Base-by-base conservation (phyloP, 2,888 invertebrate species). In the Idaea aversata region DNA sequence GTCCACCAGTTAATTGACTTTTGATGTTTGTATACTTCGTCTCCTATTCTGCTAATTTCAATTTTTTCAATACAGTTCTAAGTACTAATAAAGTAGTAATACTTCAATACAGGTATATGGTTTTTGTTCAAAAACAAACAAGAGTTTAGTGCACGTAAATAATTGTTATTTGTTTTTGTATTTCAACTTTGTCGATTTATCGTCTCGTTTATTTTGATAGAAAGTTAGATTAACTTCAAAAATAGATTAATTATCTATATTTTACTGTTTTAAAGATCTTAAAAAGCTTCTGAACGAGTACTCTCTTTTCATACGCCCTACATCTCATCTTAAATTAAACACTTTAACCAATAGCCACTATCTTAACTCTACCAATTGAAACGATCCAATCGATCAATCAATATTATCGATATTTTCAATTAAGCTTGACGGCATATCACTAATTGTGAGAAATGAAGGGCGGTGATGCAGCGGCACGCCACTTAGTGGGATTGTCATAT, bases 341-440 rank as follows among this genome's bases (percentile, higher is more conserved):
- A 64, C 47, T 66, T 65, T 15, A 47, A 63, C 57, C 67, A 65
- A 63, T 69, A 65, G 68, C 64, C 59, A 34, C 63, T 67, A 65
- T 67, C 68, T 69, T 65, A 65, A 61, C 36, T 25, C 59, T 59
- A 72, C 64, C 71, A 71, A 69, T 62, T 72, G 74, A 71, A 78
- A 79, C 79, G 80, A 78, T 84, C 81, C 78, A 77, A 84, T 84
- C 86, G 80, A 91, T 91, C 91, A 90, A 91, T 92, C 91, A 90
- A 88, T 88, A 88, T 90, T 87, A 90, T 89, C 88, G 88, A 89
- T 85, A 85, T 78, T 76, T 74, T 84, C 87, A 88, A 88, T 88
- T 88, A 82, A 82, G 69, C 76, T 71, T 77, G 75, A 77, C 75
- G 78, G 81, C 80, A 75, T 78, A 79, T 67, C 81, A 75, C 79